Evolutionary conservation across 53 echinoderm and acorn worm species (phyloP).

Genomic region (Stichopus horrens): DNA sequence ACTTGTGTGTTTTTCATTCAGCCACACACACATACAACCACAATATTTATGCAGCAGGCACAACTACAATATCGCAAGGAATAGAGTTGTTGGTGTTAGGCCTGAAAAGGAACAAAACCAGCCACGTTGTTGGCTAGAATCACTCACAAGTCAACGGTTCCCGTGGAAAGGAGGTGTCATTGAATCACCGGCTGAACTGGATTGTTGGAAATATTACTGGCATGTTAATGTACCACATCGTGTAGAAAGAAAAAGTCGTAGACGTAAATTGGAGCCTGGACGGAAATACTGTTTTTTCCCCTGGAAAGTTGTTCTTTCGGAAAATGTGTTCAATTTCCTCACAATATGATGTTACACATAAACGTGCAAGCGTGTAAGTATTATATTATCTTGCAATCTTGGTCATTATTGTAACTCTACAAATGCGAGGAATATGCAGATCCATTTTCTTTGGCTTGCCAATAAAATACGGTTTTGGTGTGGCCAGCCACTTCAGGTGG

Average conservation of each 20-base stretch:
- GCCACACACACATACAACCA: conserved; percentile 36
- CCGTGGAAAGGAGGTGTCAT: conserved; percentile 33
- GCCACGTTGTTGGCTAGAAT: conserved; percentile 16
- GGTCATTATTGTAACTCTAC: no score
- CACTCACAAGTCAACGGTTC: conserved; percentile 28
- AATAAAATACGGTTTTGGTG: no score
- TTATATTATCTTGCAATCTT: not conserved
- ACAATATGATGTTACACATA: conserved; percentile 53
- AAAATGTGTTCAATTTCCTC: conserved; percentile 30
- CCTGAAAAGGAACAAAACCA: conserved; percentile 37
- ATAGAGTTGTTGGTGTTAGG: conserved; percentile 12
- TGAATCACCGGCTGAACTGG: not conserved
- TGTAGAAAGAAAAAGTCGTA: not conserved
- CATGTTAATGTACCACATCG: not conserved
- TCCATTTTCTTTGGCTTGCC: no score
- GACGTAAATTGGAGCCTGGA: not conserved
- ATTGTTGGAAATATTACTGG: conserved; percentile 5
- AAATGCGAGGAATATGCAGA: no score
- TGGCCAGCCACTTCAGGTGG: no score
- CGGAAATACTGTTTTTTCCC: not conserved
- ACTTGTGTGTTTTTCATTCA: conserved; percentile 39
- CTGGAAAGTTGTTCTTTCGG: conserved; percentile 20
- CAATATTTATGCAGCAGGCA: conserved; percentile 49
- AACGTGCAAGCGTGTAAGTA: conserved; percentile 54
- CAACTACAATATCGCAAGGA: conserved; percentile 26